Conservation (phyloP, 1,140 invertebrate genomes). For the Akabosia matsudoensis region DNA sequence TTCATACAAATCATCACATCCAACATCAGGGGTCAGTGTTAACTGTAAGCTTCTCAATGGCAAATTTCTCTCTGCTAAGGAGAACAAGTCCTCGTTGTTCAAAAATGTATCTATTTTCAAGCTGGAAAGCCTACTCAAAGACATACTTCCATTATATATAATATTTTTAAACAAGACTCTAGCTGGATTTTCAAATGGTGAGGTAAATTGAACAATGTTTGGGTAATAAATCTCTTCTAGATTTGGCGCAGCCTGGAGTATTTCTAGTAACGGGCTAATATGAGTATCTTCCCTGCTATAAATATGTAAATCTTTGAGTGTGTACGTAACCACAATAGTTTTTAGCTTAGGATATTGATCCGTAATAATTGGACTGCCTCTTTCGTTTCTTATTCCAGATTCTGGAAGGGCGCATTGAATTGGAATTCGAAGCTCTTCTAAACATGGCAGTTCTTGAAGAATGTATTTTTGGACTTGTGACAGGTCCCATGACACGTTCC, state of each 20-base stretch:
- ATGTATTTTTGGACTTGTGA: slow-evolving; percentile 20
- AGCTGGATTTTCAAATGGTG: slow-evolving; percentile 35
- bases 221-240: slow-evolving; percentile 33
- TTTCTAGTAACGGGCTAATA: slow-evolving; percentile 23
- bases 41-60: slow-evolving; percentile 32
- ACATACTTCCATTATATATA: slow-evolving; percentile 17
- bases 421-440: slow-evolving; percentile 34
- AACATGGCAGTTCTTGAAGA: slow-evolving; percentile 19
- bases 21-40: slow-evolving; percentile 30
- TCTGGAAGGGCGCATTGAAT: slow-evolving; percentile 24
- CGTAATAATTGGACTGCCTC: not conserved
- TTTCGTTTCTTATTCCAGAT: not conserved
- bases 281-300: slow-evolving; percentile 10
- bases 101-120: slow-evolving; percentile 38
- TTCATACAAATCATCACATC: slow-evolving; percentile 20
- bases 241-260: slow-evolving; percentile 25
- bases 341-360: slow-evolving; percentile 13
- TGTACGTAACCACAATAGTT: slow-evolving; percentile 27
- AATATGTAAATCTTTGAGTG: slow-evolving; percentile 27
- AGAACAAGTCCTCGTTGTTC: slow-evolving; percentile 21
- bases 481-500: slow-evolving; percentile 34
- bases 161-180: slow-evolving; percentile 34
- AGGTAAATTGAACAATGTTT: slow-evolving; percentile 37
- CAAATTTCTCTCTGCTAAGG: slow-evolving; percentile 18
- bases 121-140: slow-evolving; percentile 15